Base-by-base conservation (phyloP, 2,888 invertebrate species). In the Andrena dorsata region DNA sequence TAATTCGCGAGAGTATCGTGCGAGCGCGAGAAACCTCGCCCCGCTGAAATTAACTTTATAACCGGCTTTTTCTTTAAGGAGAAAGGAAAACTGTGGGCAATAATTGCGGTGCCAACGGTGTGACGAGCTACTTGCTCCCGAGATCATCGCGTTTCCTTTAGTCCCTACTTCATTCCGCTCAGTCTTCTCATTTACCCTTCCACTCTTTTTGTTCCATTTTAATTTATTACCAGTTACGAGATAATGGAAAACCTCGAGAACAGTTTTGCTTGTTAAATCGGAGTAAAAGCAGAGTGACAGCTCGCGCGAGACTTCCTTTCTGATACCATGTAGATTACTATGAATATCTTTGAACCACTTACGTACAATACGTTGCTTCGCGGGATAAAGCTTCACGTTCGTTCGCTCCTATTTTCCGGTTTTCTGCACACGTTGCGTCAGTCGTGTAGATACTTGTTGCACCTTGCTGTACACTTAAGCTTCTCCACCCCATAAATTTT, bases 1-100 rank as follows among this genome's bases (percentile, higher is more conserved):
- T 78, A 78, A 74, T 74, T 78, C 60, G 72, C 28, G 2, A 28
- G 16, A 72, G 77, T 60, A 65, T 47, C 60, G 64, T 1, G 70
- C 47, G 63, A 61, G 35, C 30, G 32, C 41, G 41, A 41, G 13
- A 41, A 41, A 41, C 13, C 16, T 16, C 8, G 41, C 26, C 8
- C 56, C 20, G 16, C 16, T 41, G 56, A 47, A 58, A 69, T 69
- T 68, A 68, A 60, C 58, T 68, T 47, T 23, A 56, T 63, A 30
- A 56, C 71, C 26, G 41, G 28, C 35, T 41, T 28, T 61, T 63
- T 63, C 75, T 23, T 53, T 56, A 26, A 51, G 23, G 8, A 10
- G 32, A 32, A 51, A 13, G 26, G 32, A 69, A 58, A 58, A 28
- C 58, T 2, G 7, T 0, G 13, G 23, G 51, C 2, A 58, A 60